These are phyloP conservation scores for Cerastis leucographa DNA, from an alignment of 2,888 invertebrate species.

Conservation along the genomic window DNA sequence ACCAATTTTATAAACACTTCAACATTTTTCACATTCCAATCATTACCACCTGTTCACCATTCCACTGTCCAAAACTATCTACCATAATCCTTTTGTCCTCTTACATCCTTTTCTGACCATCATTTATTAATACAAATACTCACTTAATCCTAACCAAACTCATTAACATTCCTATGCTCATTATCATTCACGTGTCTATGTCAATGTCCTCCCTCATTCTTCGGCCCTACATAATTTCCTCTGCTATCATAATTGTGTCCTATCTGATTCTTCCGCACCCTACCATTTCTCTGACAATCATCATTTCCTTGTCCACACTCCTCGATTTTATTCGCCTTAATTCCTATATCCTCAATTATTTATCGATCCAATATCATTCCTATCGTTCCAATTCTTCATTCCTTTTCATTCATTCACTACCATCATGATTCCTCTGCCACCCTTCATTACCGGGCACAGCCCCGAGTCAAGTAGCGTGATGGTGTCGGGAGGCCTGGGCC, in stretches of 20 bases:
- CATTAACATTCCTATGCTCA: background rate
- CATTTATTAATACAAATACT: background rate
- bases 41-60: background rate
- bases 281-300: background rate
- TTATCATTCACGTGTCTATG: background rate
- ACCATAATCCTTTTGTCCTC: background rate
- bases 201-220: background rate
- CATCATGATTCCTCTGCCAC: slow-evolving; percentile 4
- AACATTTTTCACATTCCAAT: background rate
- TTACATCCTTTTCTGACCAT: background rate
- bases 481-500: slow-evolving; percentile 87
- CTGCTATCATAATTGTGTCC: background rate
- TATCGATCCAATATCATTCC: background rate
- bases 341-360: background rate
- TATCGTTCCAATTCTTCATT: background rate
- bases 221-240: background rate
- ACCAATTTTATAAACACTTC: slow-evolving; percentile 5
- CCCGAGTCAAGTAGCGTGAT: slow-evolving; percentile 91
- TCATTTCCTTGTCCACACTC: background rate
- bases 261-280: background rate
- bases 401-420: background rate
- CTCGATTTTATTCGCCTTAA: background rate
- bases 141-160: background rate
- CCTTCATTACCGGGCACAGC: slow-evolving; percentile 73
- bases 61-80: too few species aligned